These are phyloP conservation scores for Porites evermanni DNA, from an alignment of 92 coral and sea anemone species.

Conservation along the genomic window DNA sequence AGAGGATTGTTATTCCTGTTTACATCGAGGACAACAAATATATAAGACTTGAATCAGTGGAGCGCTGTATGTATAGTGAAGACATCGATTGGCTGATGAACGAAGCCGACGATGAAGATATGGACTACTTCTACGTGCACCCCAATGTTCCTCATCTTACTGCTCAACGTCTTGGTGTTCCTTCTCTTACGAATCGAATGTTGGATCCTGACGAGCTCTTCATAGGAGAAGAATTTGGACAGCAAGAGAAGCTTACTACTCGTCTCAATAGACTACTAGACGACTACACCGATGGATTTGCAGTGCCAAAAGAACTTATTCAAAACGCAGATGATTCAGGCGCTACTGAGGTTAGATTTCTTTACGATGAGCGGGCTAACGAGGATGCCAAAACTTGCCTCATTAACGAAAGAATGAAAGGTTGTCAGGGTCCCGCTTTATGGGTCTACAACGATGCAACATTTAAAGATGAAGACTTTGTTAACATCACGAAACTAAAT, in stretches of 20 bases:
- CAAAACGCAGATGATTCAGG: constrained; percentile 94
- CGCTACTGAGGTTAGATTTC: constrained; percentile 77
- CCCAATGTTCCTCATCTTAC: constrained; percentile 69
- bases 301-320: constrained; percentile 89
- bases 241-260: constrained; percentile 76
- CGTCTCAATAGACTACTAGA: constrained; percentile 77
- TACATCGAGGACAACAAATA: constrained; percentile 20
- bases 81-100: constrained; percentile 73
- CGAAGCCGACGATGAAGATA: constrained; percentile 63
- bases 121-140: constrained; percentile 73
- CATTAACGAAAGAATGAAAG: constrained; percentile 81
- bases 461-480: constrained; percentile 86
- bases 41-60: constrained; percentile 56
- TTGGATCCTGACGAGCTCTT: constrained; percentile 79
- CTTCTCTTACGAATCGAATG: constrained; percentile 76
- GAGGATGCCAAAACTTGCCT: constrained; percentile 70
- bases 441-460: constrained; percentile 90
- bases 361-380: constrained; percentile 81
- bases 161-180: constrained; percentile 80
- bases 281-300: constrained; percentile 92
- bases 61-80: constrained; percentile 82
- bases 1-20: constrained; percentile 51
- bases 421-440: constrained; percentile 90
- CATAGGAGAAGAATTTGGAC: constrained; percentile 87
- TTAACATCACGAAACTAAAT: constrained; percentile 86